Conservation (phyloP, 2,113 vertebrate species). For the Motacilla tschutschensis region DNA sequence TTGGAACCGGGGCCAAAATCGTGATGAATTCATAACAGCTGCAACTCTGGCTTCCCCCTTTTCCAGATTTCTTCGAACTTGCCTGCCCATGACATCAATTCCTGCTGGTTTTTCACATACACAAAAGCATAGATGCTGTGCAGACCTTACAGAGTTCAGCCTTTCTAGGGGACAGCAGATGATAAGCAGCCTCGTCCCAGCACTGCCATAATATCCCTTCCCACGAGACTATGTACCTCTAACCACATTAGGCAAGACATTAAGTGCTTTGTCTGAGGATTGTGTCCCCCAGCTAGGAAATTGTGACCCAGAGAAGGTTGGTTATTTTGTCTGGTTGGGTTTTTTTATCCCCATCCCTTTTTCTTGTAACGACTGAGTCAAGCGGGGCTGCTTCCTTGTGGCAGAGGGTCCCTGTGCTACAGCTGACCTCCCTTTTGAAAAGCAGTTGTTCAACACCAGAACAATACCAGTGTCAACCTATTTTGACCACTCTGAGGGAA, state of each 20-base stretch:
- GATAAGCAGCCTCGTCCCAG: not conserved
- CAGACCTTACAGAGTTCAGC: not conserved
- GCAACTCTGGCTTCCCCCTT: constrained; percentile 1
- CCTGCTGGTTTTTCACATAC: not conserved
- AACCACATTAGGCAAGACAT: not conserved
- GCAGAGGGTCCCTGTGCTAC: not conserved
- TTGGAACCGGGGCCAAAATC: constrained; percentile 26
- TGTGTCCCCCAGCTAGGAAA: not conserved
- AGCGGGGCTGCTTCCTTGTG: not conserved
- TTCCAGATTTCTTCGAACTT: not conserved
- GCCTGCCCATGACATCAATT: constrained; percentile 7
- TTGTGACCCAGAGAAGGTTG: not conserved
- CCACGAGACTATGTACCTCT: not conserved
- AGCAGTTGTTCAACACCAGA: not conserved
- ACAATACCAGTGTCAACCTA: not conserved
- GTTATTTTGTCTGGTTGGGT: not conserved
- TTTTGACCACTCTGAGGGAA: not conserved
- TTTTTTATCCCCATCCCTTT: not conserved
- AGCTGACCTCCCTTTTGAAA: not conserved
- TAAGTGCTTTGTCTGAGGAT: not conserved
- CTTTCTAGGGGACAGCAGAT: not conserved
- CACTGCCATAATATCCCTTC: not conserved
- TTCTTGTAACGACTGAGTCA: not conserved
- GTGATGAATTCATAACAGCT: constrained; percentile 61
- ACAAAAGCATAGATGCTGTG: not conserved